Evolutionary conservation across 2,113 vertebrate genomes (phyloP).

Genomic region (Mormyrus lacerda): DNA sequence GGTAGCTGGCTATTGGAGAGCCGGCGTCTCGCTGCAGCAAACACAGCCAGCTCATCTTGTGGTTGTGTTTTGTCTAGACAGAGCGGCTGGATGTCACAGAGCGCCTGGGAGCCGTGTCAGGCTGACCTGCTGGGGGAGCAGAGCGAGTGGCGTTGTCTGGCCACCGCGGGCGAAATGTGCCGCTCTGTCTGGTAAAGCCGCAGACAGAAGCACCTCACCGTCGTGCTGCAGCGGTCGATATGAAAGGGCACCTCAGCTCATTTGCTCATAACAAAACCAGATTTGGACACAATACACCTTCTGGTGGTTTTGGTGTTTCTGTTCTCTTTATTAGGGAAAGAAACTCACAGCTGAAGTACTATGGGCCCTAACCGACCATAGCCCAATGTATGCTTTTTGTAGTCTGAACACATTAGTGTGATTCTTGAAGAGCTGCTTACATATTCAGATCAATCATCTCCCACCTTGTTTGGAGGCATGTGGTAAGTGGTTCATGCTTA

Average conservation of each 20-base stretch:
- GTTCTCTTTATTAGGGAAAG: background rate
- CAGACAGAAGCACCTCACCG: background rate
- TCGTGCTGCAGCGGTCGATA: background rate
- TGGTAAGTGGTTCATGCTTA: background rate
- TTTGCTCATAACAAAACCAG: background rate
- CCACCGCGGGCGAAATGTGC: background rate
- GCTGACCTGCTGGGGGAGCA: background rate
- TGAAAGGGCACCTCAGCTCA: background rate
- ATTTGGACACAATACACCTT: background rate
- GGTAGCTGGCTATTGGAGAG: background rate
- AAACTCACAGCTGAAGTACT: background rate
- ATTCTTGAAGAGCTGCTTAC: background rate
- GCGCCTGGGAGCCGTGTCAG: background rate
- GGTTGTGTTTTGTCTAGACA: slow-evolving; percentile 9
- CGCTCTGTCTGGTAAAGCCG: background rate
- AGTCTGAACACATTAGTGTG: background rate
- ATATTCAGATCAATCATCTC: background rate
- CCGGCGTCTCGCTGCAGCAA: background rate
- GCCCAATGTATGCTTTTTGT: background rate
- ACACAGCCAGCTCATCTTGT: background rate
- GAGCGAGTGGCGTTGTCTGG: background rate
- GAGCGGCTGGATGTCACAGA: background rate
- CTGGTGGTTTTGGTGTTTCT: background rate
- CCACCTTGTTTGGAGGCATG: background rate
- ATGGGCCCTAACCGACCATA: background rate